Base-by-base conservation (phyloP, 2,113 vertebrate genomes). In the Illadopsis cleaveri region DNA sequence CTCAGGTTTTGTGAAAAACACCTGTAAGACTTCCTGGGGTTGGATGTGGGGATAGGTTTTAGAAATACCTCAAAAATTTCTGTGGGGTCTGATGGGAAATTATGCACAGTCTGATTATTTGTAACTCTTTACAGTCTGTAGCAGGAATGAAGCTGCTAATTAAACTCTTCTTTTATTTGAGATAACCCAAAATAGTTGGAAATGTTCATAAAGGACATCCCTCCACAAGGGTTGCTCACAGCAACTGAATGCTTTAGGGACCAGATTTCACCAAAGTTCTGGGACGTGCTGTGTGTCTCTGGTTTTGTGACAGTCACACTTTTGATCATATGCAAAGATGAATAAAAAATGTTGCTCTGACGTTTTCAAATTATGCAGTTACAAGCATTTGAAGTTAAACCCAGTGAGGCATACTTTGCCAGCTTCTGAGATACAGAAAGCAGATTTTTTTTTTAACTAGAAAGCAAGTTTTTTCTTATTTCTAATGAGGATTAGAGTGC, bases 311-410 rank as follows among this genome's bases (percentile, higher is more conserved):
- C 78, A 65, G 22, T 62, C 35, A 3, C 33, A 64, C 75, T 91
- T 93, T 91, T 95, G 94, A 95, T 94, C 87, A 30, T 73, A 42
- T 25, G 62, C 75, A 87, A 89, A 93, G 42, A 90, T 86, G 79
- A 66, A 86, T 88, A 66, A 85, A 89, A 91, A 73, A 56, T 27
- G 22, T 72, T 93, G 58, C 51, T 82, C 57, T 91, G 89, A 88
- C 60, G 38, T 77, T 93, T 86, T 68, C 38, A 51, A 93, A 60
- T 91, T 95, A 93, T 78, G 58, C 94, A 93, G 35, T 73, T 86
- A 54, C 1, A 73, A 73, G 69, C 68, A 77, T 91, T 91, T 96
- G 90, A 95, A 93, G 76, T 90, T 85, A 88, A 91, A 92, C 58
- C 82, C 79, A 25, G 33, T 51, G 87, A 86, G 79, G 57, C 53